phyloP scores from a whole-genome alignment of 2,113 vertebrate genomes.

The Oncorhynchus mykiss region DNA sequence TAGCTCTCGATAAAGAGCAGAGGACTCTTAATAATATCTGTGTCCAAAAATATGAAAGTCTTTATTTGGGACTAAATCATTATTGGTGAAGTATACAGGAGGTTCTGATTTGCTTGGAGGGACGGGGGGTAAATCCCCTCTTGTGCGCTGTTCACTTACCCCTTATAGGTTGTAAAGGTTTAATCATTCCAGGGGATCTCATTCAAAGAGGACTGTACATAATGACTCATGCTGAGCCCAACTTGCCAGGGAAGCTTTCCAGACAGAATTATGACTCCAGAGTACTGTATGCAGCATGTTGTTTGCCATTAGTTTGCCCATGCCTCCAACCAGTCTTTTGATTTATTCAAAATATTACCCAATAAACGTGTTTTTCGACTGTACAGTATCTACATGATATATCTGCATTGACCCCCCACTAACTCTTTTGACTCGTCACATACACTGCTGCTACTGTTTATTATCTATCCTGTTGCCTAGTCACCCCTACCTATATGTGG shows the following conservation, averaged over 20 bases:
- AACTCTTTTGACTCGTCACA: no score
- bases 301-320: constrained; percentile 21
- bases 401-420: no score
- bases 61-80: constrained; percentile 45
- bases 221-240: constrained; percentile 25
- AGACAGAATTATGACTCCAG: constrained; percentile 18
- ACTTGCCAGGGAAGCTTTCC: constrained; percentile 47
- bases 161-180: constrained; percentile 39
- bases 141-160: constrained; percentile 33
- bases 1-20: constrained; percentile 43
- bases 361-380: background rate
- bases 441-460: no score
- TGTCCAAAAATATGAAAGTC: constrained; percentile 47
- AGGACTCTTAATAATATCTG: constrained; percentile 34
- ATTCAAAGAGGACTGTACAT: constrained; percentile 24
- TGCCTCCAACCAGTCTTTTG: constrained; percentile 22
- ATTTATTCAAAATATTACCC: constrained; percentile 3
- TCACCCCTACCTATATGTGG: no score
- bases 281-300: constrained; percentile 37
- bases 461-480: no score
- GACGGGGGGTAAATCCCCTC: constrained; percentile 28
- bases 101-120: constrained; percentile 29
- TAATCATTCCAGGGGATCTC: constrained; percentile 30
- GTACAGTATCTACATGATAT: constrained; percentile 14
- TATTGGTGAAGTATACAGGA: constrained; percentile 22